A percentile compares a stretch with the other conserved stretches of the same genome.
Evolutionary conservation across 2,797 vertebrate species (phyloP).

Genomic region (Hoplostethus mediterraneus): DNA sequence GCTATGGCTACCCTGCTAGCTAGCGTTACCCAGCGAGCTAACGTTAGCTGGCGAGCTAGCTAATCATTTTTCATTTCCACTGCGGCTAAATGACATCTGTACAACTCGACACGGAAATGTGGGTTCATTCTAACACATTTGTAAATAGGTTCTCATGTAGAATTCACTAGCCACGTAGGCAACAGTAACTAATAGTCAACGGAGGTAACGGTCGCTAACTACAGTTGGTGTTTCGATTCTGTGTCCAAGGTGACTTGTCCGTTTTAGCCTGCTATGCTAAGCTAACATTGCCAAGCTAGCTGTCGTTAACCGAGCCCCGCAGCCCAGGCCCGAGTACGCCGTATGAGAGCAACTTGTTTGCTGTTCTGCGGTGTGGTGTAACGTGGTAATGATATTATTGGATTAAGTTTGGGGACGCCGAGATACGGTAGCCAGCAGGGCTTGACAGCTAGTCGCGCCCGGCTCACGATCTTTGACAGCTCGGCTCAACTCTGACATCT

Average conservation of each 20-base stretch:
- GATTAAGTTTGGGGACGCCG: neutral
- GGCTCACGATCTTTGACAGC: constrained; percentile 7
- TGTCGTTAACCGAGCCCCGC: neutral
- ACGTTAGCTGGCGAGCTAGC: constrained; percentile 15
- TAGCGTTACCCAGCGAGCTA: constrained; percentile 11
- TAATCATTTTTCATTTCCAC: constrained; percentile 7
- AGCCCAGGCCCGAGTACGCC: constrained; percentile 37
- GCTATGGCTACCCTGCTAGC: constrained; percentile 23
- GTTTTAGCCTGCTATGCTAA: constrained; percentile 63
- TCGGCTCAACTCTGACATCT: neutral
- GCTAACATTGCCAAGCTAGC: constrained; percentile 46
- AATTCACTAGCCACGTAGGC: accelerated
- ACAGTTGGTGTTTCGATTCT: constrained; percentile 46
- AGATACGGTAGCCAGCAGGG: neutral
- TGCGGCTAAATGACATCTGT: constrained; percentile 25
- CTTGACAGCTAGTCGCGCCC: neutral
- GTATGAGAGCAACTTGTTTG: neutral
- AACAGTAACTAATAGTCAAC: accelerated
- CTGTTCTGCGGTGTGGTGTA: neutral
- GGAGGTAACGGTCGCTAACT: neutral
- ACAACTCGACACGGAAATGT: neutral
- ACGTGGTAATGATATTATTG: neutral
- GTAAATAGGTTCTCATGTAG: accelerated
- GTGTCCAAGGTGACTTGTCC: constrained; percentile 81
- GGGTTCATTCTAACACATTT: neutral